These are phyloP conservation scores for Acanthornis magna DNA, from an alignment of 2,797 vertebrate genomes.

Conservation along the genomic window DNA sequence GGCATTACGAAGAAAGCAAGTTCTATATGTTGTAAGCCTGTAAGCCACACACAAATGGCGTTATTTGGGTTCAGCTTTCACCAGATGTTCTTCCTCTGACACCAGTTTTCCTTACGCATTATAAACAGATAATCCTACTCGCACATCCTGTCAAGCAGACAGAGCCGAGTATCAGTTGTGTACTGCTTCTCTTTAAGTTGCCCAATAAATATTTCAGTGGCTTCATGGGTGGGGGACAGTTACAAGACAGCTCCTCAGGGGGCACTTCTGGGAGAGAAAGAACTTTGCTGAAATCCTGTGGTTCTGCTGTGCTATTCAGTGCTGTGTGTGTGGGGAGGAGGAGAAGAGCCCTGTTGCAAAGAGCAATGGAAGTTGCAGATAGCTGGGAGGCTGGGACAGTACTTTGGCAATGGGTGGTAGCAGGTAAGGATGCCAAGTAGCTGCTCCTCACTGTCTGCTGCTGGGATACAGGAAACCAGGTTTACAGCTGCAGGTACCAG, in stretches of 20 bases:
- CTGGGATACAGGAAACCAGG: rapidly evolving
- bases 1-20: background rate
- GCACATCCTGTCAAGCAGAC: background rate
- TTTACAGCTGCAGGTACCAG: background rate
- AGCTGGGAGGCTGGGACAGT: background rate
- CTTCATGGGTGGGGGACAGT: background rate
- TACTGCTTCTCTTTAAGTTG: background rate
- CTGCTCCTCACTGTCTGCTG: rapidly evolving
- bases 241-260: background rate
- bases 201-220: conserved; percentile 11
- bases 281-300: background rate
- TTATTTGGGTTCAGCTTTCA: background rate
- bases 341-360: background rate
- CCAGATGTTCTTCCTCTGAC: conserved; percentile 20
- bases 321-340: background rate
- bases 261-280: conserved; percentile 1
- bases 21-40: background rate
- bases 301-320: background rate
- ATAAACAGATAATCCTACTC: conserved; percentile 25
- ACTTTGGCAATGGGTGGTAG: rapidly evolving
- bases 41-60: background rate
- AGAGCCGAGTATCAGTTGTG: background rate
- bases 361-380: background rate
- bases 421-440: background rate
- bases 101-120: background rate